phyloP scores from a whole-genome alignment of 1,140 invertebrate species.

The Oscheius sp. region DNA sequence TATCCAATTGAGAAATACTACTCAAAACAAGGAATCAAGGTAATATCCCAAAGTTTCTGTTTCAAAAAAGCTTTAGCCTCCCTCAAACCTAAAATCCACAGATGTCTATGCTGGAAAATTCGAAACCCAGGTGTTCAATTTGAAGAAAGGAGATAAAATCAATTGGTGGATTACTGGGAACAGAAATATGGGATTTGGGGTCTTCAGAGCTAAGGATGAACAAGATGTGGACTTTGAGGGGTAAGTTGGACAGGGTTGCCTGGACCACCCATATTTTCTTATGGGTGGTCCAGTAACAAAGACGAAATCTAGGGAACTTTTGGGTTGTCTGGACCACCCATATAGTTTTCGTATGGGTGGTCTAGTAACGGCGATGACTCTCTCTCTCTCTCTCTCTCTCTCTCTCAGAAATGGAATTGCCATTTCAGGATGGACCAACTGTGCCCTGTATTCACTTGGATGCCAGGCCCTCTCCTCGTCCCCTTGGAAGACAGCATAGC shows the following conservation, averaged over 20 bases:
- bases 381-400: no score
- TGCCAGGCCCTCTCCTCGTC: constrained; percentile 28
- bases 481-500: constrained; percentile 17
- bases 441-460: constrained; percentile 23
- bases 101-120: constrained; percentile 15
- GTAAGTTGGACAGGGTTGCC: not conserved
- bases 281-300: no score
- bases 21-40: not conserved
- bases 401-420: not conserved
- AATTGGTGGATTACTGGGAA: constrained; percentile 25
- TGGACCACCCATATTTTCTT: no score
- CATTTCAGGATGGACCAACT: constrained; percentile 23
- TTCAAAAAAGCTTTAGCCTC: not conserved
- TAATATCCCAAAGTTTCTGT: not conserved
- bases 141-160: constrained; percentile 5
- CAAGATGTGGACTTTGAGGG: not conserved
- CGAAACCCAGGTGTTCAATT: not conserved
- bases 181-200: constrained; percentile 19
- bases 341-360: no score
- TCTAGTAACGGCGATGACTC: no score
- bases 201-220: constrained; percentile 11
- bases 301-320: no score
- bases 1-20: constrained; percentile 23
- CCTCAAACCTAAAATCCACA: not conserved
- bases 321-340: no score